Base-by-base conservation (phyloP, 2,888 invertebrate genomes). In the Shargacucullia verbasci region DNA sequence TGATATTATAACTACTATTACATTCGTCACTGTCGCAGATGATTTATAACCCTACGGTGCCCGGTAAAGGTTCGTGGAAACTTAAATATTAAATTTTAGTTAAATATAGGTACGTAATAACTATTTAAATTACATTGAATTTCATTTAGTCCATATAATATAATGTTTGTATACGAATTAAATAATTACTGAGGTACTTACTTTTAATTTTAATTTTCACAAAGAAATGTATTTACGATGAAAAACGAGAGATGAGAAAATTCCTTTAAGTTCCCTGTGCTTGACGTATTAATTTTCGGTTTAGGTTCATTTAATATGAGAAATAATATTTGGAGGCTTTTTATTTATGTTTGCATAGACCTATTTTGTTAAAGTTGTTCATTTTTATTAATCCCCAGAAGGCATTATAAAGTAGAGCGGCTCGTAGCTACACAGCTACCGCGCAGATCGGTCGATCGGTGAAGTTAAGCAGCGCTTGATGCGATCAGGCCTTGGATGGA, bases 201-300 rank as follows among this genome's bases (percentile, higher is more conserved):
- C 37, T 50, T 40, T 46, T 39, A 15, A n/a, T 27, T 43, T 25
- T 13, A 12, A 12, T 59, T 53, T n/a, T 29, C 8, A 29, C 31
- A n/a, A n/a, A 33, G 33, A 8, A 14, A 13, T 39, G 10, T 29
- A 8, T 46, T 33, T 35, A 10, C 11, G 9, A 20, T 2, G 20
- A 4, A 37, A 49, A 48, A 34, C 14, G 52, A 48, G 34, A 12
- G 9, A 37, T n/a, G 62, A 20, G 20, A 20, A 20, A 44, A 62
- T 55, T 47, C 54, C 6, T 43, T 37, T 31, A 47, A 15, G 27
- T 70, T 70, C 39, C 27, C 43, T 70, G 63, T 34, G n/a, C 34
- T 31, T 50, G 70, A 48, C 64, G 13, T 70, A 45, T 48, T 52
- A 39, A 66, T 63, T 45, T 44, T 44, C 9, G 37, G 14, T 9